Conservation (phyloP, 2,888 invertebrate species). For the Gasteruption jaculator region DNA sequence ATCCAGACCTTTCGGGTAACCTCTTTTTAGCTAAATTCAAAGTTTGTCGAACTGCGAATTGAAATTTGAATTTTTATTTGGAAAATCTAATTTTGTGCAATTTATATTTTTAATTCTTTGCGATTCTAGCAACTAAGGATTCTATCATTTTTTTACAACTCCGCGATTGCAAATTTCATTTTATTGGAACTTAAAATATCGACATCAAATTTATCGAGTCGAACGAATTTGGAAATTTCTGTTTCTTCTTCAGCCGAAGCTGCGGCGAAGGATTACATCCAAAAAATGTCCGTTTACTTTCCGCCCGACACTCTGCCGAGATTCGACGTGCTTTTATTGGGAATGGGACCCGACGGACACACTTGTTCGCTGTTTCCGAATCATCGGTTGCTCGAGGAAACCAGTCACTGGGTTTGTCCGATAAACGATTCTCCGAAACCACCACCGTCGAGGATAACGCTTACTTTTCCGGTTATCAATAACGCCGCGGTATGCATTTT, state of each 20-base stretch:
- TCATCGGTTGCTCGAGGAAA: slow-evolving; percentile 65
- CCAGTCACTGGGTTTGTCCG: slow-evolving; percentile 67
- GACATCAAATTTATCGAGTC: too few species aligned
- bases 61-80: too few species aligned
- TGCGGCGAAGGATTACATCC: slow-evolving; percentile 71
- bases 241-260: slow-evolving; percentile 59
- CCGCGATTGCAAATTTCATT: background rate
- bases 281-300: slow-evolving; percentile 64
- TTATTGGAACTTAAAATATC: background rate
- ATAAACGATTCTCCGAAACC: slow-evolving; percentile 95
- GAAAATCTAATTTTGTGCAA: background rate
- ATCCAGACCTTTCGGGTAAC: slow-evolving; percentile 71
- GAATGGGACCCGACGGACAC: slow-evolving; percentile 98
- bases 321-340: slow-evolving; percentile 87
- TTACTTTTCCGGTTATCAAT: slow-evolving; percentile 88
- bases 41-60: too few species aligned
- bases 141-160: background rate
- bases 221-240: slow-evolving; percentile 1
- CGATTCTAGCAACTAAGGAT: background rate
- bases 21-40: too few species aligned
- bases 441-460: slow-evolving; percentile 83
- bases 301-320: slow-evolving; percentile 59
- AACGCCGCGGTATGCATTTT: slow-evolving; percentile 80
- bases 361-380: slow-evolving; percentile 95
- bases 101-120: background rate